Evolutionary conservation across 2,797 vertebrate genomes (phyloP).

Genomic region (Telmatherina bonti): DNA sequence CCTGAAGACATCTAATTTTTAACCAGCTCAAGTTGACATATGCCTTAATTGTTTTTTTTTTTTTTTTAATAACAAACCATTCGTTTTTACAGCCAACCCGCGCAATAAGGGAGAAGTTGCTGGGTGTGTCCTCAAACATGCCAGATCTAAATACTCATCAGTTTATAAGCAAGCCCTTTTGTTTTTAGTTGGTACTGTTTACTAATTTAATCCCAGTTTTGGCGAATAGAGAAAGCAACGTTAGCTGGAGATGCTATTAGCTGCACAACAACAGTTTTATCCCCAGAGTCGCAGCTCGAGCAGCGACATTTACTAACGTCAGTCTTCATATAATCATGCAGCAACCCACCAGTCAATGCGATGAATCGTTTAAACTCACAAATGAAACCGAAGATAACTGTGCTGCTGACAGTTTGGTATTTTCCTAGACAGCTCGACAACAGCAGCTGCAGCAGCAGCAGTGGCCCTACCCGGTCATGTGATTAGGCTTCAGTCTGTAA

Average conservation of each 20-base stretch:
- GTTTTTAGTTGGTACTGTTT: neutral
- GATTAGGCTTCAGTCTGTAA: constrained; percentile 51
- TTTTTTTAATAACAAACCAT: too few relatives aligned
- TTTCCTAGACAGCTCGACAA: constrained; percentile 70
- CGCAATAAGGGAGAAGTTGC: too few relatives aligned
- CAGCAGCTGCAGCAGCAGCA: constrained; percentile 41
- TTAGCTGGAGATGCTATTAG: constrained; percentile 69
- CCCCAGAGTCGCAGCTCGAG: neutral
- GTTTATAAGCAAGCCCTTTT: neutral
- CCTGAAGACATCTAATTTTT: neutral
- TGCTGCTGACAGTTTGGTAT: constrained; percentile 39
- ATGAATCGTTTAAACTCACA: constrained; percentile 40
- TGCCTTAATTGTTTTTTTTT: neutral
- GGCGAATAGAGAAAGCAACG: constrained; percentile 14
- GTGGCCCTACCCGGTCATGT: constrained; percentile 74
- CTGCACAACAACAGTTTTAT: constrained; percentile 14
- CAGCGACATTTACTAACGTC: neutral
- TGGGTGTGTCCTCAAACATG: neutral
- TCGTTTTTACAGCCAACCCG: neutral
- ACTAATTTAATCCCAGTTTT: constrained; percentile 3
- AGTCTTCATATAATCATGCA: neutral
- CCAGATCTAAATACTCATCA: neutral
- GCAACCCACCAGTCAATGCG: neutral
- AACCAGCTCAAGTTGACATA: neutral
- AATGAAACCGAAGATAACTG: neutral